Percentiles rank a stretch among this genome's conserved stretches.
These are phyloP conservation scores for Trachelus iudaicus DNA, from an alignment of 2,888 invertebrate genomes.

Conservation along the genomic window DNA sequence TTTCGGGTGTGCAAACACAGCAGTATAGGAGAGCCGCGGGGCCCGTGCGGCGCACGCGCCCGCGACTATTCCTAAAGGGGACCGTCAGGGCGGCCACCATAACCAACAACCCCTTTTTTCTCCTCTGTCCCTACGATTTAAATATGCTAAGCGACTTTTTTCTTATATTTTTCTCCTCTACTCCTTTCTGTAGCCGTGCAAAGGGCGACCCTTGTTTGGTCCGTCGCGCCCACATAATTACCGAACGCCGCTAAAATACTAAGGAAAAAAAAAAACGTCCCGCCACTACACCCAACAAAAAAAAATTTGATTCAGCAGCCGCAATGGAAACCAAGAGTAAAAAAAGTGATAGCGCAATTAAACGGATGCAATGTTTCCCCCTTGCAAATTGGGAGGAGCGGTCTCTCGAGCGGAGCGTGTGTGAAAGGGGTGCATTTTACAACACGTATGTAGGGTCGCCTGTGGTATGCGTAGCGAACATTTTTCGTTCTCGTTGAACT, in stretches of 20 bases:
- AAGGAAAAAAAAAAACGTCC: neutral
- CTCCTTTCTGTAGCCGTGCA: slow-evolving; percentile 13
- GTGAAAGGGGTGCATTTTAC: neutral
- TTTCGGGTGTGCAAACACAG: slow-evolving; percentile 10
- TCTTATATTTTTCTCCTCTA: slow-evolving; percentile 15
- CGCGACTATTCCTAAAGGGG: slow-evolving; percentile 1
- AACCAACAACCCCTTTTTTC: slow-evolving; percentile 41
- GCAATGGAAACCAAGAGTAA: slow-evolving; percentile 10
- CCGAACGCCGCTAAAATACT: slow-evolving; percentile 42
- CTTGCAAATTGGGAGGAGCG: neutral
- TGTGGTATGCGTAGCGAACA: too few relatives aligned
- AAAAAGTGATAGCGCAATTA: slow-evolving; percentile 60
- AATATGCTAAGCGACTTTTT: slow-evolving; percentile 39
- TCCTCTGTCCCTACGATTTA: slow-evolving; percentile 40
- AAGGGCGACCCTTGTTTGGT: slow-evolving; percentile 57
- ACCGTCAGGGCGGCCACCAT: neutral
- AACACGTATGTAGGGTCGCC: too few relatives aligned
- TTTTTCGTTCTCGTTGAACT: too few relatives aligned
- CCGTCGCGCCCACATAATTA: slow-evolving; percentile 65
- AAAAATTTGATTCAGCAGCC: neutral
- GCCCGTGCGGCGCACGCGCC: slow-evolving; percentile 17
- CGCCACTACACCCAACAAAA: neutral
- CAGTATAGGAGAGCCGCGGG: neutral
- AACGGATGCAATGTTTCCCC: slow-evolving; percentile 34
- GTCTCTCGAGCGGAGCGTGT: neutral